Evolutionary conservation across 2,797 vertebrate species (phyloP).

Genomic region (Cephalopachus bancanus): DNA sequence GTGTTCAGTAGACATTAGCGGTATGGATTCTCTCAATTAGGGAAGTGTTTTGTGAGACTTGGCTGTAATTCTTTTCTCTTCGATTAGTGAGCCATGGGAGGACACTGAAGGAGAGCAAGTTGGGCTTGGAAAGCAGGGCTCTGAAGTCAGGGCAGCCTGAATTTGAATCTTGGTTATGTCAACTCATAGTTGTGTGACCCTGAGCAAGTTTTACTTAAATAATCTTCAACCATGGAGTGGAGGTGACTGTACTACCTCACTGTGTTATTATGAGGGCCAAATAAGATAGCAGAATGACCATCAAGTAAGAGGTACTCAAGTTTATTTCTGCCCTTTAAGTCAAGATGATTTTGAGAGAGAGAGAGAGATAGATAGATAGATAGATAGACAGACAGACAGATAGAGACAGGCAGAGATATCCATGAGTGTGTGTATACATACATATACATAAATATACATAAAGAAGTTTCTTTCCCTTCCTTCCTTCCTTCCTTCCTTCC

Average conservation of each 20-base stretch:
- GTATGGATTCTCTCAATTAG: neutral
- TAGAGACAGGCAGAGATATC: neutral
- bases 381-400: neutral
- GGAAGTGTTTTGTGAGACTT: neutral
- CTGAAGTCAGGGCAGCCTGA: neutral
- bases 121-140: neutral
- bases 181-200: neutral
- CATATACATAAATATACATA: neutral
- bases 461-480: neutral
- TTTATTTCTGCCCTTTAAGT: constrained; percentile 50
- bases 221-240: neutral
- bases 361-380: too few species aligned
- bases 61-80: neutral
- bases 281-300: neutral
- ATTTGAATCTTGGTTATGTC: neutral
- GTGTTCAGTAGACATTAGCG: neutral
- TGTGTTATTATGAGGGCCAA: neutral
- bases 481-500: too few species aligned
- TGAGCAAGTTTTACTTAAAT: constrained; percentile 17
- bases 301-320: neutral
- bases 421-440: neutral
- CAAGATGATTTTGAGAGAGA: neutral
- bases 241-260: neutral
- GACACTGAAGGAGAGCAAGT: neutral
- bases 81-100: neutral